Base-by-base conservation (phyloP, 2,113 vertebrate genomes). In the Pogonocichla stellata region DNA sequence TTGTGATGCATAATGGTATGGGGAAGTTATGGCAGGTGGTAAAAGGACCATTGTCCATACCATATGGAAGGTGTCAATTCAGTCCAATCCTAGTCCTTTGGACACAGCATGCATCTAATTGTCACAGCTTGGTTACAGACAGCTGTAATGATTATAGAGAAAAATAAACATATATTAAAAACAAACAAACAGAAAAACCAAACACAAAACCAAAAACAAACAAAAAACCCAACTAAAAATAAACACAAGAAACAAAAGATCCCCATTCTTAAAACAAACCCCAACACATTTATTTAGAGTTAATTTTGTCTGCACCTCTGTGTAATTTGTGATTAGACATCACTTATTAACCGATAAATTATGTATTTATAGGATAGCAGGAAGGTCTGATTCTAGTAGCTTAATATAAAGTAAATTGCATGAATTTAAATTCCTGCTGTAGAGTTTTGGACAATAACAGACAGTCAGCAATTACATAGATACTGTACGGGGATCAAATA, bases 231-330 rank as follows among this genome's bases (percentile, higher is more conserved):
- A n/a, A 9, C 5, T 13, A 36, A 34, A 40, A 71, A 34, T 29
- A 60, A 58, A 17, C 10, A 66, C 3, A 51, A 36, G 1, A 29
- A 22, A 38, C 3, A 58, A 66, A 66, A 45, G 0, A 17, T 28
- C 3, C 3, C 4, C 12, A 28, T 60, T 48, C 5, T 47, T 51
- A 64, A 57, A 67, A 51, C 25, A 3, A 0, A 0, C 0, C 0
- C 2, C 6, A 45, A 45, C 43, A 5, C 11, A n/a, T 25, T 50
- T 61, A 36, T 62, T 90, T 72, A 65, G 31, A 75, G 51, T 42
- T 69, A 51, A 8, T 3, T 78, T 54, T 86, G n/a, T 29, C 16
- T 66, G 22, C 1, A 66, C 3, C 3, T 78, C 20, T 58, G 6
- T 58, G 38, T 6, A 80, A 56, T 56, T 73, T 86, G 28, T 62